Conservation (phyloP, 2,888 invertebrate genomes). For the Formica aserva region DNA sequence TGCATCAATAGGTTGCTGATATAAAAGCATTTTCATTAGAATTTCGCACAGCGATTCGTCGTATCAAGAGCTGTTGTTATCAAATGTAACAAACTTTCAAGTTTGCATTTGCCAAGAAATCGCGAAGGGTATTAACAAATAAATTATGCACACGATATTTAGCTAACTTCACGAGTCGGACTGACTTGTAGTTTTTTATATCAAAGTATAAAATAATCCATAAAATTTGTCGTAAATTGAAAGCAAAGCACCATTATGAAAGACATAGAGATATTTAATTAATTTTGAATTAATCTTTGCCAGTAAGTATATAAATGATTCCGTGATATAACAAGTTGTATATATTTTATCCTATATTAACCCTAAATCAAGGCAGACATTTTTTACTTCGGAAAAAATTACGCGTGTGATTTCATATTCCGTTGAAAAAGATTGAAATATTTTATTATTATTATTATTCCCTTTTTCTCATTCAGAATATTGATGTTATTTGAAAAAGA, state of each 20-base stretch:
- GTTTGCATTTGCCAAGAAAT: slow-evolving; percentile 52
- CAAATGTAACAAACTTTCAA: slow-evolving; percentile 45
- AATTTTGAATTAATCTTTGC: slow-evolving; percentile 26
- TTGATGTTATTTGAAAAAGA: background rate
- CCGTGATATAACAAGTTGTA: background rate
- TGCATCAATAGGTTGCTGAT: background rate
- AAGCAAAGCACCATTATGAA: slow-evolving; percentile 20
- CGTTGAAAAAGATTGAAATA: slow-evolving; percentile 14
- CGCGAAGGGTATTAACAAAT: slow-evolving; percentile 69
- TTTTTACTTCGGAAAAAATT: background rate
- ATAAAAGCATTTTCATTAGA: background rate
- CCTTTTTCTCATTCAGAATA: background rate
- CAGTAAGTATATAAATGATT: slow-evolving; percentile 7
- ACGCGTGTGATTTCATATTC: background rate
- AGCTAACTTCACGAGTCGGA: slow-evolving; percentile 63
- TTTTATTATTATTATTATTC: background rate
- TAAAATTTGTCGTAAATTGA: slow-evolving; percentile 37
- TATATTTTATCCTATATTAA: background rate
- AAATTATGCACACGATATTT: slow-evolving; percentile 77
- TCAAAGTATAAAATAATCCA: slow-evolving; percentile 49
- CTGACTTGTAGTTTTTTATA: slow-evolving; percentile 67
- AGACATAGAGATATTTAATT: slow-evolving; percentile 19
- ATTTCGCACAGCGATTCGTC: slow-evolving; percentile 5
- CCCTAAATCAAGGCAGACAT: background rate
- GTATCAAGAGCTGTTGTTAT: slow-evolving; percentile 20